These are phyloP conservation scores for Vespertilio murinus DNA, from an alignment of 2,797 vertebrate genomes.

Conservation along the genomic window DNA sequence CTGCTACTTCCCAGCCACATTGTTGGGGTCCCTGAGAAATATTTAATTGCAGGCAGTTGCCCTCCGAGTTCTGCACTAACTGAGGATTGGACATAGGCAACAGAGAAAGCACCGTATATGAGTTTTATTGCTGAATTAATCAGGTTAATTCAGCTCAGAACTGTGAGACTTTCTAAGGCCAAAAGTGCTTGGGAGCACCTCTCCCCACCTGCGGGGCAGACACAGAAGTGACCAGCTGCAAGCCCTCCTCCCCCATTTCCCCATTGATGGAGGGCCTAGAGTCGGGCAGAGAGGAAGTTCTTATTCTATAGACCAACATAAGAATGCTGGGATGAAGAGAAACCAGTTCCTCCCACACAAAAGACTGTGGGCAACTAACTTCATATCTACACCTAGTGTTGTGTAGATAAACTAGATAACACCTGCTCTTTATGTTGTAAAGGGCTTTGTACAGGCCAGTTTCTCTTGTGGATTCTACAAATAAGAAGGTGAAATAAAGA, in stretches of 20 bases:
- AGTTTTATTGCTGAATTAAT: not conserved
- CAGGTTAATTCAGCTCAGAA: not conserved
- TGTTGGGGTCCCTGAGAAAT: not conserved
- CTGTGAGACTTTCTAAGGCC: not conserved
- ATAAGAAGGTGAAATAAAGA: not conserved
- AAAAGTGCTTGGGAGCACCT: not conserved
- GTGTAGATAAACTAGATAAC: not conserved
- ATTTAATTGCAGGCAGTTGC: not conserved
- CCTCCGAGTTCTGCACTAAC: not conserved
- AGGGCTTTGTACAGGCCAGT: not conserved
- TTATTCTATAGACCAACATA: not conserved
- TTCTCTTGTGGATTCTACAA: not conserved
- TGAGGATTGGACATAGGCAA: not conserved
- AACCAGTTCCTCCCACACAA: not conserved
- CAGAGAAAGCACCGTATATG: not conserved
- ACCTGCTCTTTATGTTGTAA: not conserved
- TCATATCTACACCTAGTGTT: too few species aligned
- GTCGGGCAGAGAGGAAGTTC: not conserved
- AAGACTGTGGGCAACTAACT: not conserved
- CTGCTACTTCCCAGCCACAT: not conserved
- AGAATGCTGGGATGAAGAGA: not conserved
- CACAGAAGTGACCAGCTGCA: not conserved
- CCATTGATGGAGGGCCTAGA: not conserved
- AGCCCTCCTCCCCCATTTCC: not conserved
- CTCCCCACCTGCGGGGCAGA: not conserved